Conservation (phyloP, 2,797 vertebrate genomes). For the Onychomys leucogaster region DNA sequence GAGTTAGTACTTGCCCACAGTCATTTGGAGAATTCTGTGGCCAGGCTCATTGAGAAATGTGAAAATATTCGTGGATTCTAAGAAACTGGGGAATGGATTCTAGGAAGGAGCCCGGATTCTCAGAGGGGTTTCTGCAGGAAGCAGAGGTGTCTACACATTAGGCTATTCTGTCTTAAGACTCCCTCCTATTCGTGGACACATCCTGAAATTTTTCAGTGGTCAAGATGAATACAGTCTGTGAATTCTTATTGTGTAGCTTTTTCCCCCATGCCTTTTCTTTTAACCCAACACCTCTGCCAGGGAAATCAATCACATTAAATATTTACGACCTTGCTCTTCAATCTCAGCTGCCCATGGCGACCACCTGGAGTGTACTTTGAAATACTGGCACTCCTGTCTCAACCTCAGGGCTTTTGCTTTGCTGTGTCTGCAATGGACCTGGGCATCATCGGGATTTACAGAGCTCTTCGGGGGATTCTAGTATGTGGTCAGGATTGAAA, state of each 20-base stretch:
- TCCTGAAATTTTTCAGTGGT: not conserved
- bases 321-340: not conserved
- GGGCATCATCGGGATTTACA: not conserved
- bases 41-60: not conserved
- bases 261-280: not conserved
- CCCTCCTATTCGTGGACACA: not conserved
- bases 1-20: not conserved
- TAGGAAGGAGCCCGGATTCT: not conserved
- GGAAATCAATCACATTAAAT: not conserved
- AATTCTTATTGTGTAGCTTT: not conserved
- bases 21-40: slow-evolving; percentile 18
- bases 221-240: not conserved
- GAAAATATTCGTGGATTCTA: not conserved
- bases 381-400: not conserved
- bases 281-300: not conserved
- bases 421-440: not conserved
- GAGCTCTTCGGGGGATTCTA: slow-evolving; percentile 26
- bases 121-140: not conserved
- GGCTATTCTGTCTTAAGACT: not conserved
- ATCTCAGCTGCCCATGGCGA: not conserved
- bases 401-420: not conserved
- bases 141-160: not conserved
- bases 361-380: not conserved
- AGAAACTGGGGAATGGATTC: not conserved
- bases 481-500: not conserved